Base-by-base conservation (phyloP, 2,113 vertebrate genomes). In the Lanius collurio region DNA sequence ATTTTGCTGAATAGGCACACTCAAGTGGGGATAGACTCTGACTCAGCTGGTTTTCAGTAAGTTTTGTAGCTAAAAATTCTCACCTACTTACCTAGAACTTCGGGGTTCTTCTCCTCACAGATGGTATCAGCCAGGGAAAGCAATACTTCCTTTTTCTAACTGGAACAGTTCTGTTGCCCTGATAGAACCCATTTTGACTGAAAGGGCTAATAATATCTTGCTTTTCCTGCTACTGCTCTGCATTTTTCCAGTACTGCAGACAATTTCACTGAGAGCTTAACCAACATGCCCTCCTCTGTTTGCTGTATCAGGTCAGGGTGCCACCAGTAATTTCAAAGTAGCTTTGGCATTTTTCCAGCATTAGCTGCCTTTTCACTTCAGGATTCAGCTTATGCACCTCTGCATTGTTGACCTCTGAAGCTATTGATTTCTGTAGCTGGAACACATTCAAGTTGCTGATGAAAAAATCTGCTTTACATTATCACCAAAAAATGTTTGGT, bases 391-490 rank as follows among this genome's bases (percentile, higher is more conserved):
- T 75, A 42, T 46, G 79, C 71, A 93, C 44, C 60, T 86, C 87
- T 95, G 82, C 46, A 41, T 88, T 77, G 75, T 60, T 92, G 94
- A 96, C 84, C 94, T 93, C 84, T 96, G 67, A 83, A 81, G 47
- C 30, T 94, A 78, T 92, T 93, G 92, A 95, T 97, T 95, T 92
- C 55, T 95, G 59, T 74, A 80, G 75, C 90, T 94, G 87, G 82
- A 94, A 67, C 19, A 55, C 5, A 49, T 70, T 93, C 63, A 86
- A 63, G 73, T 22, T 3, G 2, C 64, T 74, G 63, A 90, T 52
- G 57, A 75, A 60, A 91, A 84, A 91, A 68, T 75, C 64, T 89
- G 11, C 80, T 88, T 90, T 55, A 47, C 71, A 20, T 49, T 92
- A 75, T 44, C 69, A 60, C 56, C 28, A 81, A 42, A 73, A 90